Conservation (phyloP, 2,888 invertebrate species). For the Callyntrura guangdongensis region DNA sequence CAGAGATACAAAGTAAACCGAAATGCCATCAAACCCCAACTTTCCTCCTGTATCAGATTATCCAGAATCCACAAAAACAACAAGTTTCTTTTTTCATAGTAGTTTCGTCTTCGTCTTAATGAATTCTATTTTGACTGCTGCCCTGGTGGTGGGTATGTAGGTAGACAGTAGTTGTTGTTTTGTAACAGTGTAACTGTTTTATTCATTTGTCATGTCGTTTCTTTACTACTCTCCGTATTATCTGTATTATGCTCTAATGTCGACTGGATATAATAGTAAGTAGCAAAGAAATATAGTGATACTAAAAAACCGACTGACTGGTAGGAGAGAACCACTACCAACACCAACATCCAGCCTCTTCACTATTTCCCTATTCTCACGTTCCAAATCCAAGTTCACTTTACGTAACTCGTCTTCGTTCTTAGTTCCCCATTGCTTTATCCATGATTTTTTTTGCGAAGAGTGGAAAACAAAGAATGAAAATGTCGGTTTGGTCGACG, state of each 20-base stretch:
- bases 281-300: background rate
- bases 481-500: background rate
- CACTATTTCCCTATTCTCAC: constrained; percentile 54
- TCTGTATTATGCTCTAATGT: background rate
- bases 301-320: background rate
- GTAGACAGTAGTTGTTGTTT: background rate
- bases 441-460: constrained; percentile 29
- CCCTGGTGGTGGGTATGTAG: background rate
- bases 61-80: constrained; percentile 1
- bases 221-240: background rate
- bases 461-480: background rate
- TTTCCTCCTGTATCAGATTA: constrained; percentile 24
- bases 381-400: constrained; percentile 51
- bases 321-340: background rate
- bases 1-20: background rate
- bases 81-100: background rate
- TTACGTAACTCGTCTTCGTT: constrained; percentile 4
- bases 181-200: background rate
- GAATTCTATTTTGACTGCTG: constrained; percentile 60
- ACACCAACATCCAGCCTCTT: background rate
- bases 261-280: background rate
- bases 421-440: background rate
- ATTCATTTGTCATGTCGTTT: constrained; percentile 63
- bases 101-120: constrained; percentile 42
- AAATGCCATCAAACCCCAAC: background rate